phyloP scores from a whole-genome alignment of 2,797 vertebrate species.

The Poeciliopsis paucimaculata region DNA sequence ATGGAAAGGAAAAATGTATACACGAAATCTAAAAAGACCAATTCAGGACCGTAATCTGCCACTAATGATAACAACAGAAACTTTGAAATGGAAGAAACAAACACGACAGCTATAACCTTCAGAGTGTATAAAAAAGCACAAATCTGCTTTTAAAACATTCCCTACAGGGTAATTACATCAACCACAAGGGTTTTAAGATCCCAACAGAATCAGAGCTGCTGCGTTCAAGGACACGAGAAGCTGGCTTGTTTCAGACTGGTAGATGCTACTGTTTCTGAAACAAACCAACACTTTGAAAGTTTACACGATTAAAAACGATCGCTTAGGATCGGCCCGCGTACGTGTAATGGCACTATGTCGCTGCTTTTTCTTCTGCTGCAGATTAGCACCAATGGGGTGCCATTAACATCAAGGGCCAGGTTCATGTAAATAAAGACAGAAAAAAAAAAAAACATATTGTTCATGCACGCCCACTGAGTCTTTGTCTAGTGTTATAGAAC shows the following conservation, averaged over 20 bases:
- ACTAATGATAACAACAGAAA: constrained; percentile 55
- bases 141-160: constrained; percentile 67
- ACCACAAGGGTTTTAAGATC: constrained; percentile 38
- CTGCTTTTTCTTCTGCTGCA: constrained; percentile 46
- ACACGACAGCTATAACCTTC: constrained; percentile 61
- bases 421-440: constrained; percentile 50
- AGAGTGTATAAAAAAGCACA: constrained; percentile 71
- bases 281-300: constrained; percentile 26
- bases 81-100: constrained; percentile 38
- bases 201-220: constrained; percentile 41
- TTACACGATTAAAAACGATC: constrained; percentile 10
- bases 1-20: constrained; percentile 65
- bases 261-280: constrained; percentile 78
- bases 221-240: constrained; percentile 53
- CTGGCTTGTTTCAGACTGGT: constrained; percentile 66
- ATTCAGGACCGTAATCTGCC: constrained; percentile 54
- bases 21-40: constrained; percentile 63
- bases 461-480: constrained; percentile 49
- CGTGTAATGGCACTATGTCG: constrained; percentile 17
- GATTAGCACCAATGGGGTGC: constrained; percentile 66
- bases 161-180: constrained; percentile 51
- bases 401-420: constrained; percentile 47
- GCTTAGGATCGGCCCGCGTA: constrained; percentile 14
- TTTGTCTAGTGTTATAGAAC: constrained; percentile 58
- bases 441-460: constrained; percentile 22